phyloP scores from a whole-genome alignment of 2,113 vertebrate genomes.

The Pseudorasbora parva region DNA sequence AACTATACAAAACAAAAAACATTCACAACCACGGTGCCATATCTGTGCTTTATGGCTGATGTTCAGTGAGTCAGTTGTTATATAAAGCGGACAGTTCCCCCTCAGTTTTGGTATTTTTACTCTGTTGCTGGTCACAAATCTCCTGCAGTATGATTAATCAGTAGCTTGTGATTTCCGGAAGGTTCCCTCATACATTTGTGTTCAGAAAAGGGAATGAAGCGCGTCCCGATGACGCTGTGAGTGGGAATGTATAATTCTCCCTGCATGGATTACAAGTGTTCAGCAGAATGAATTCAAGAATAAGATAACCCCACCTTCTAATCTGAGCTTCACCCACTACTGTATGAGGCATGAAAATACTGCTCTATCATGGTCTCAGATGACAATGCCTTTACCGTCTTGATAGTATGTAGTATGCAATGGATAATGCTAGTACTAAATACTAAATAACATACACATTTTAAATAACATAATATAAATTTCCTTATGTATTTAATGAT shows the following conservation, averaged over 20 bases:
- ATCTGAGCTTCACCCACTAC: background rate
- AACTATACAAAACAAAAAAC: no score
- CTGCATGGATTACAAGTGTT: conserved; percentile 7
- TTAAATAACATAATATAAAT: no score
- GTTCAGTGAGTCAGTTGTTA: background rate
- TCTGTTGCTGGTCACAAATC: background rate
- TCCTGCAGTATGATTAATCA: background rate
- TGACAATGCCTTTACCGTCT: background rate
- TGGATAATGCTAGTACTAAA: background rate
- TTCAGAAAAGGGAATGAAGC: background rate
- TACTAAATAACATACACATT: background rate
- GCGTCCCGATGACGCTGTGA: background rate
- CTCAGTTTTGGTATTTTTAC: background rate
- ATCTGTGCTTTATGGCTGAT: background rate
- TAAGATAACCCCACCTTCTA: conserved; percentile 7
- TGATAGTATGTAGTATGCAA: background rate
- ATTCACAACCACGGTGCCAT: background rate
- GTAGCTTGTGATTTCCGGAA: conserved; percentile 8
- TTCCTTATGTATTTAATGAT: no score
- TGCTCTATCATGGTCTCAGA: background rate
- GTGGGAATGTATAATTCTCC: conserved; percentile 13
- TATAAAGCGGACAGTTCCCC: background rate
- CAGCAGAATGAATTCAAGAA: background rate
- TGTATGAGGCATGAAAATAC: background rate
- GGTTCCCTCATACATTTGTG: background rate